A percentile compares a stretch with the other conserved stretches of the same genome.
Conservation (phyloP, 2,888 invertebrate genomes). For the Melipona beecheii region DNA sequence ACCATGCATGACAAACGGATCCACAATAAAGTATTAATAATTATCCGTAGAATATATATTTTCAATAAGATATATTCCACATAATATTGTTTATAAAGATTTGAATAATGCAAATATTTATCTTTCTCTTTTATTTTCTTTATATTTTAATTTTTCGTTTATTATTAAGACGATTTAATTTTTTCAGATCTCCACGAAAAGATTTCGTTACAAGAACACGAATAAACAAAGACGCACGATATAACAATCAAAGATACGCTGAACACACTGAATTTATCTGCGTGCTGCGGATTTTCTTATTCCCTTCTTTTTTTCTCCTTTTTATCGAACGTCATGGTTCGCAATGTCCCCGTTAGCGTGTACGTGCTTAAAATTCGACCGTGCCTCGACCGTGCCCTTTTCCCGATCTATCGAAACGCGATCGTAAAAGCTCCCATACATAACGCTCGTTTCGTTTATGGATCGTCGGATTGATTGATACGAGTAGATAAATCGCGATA, state of each 20-base stretch:
- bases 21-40: too few relatives aligned
- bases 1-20: too few relatives aligned
- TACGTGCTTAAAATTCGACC: background rate
- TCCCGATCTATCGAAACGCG: background rate
- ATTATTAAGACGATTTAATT: too few relatives aligned
- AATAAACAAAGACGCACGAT: constrained; percentile 52
- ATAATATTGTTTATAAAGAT: too few relatives aligned
- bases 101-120: too few relatives aligned
- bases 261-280: constrained; percentile 73
- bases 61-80: too few relatives aligned
- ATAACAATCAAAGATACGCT: constrained; percentile 75
- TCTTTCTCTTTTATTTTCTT: too few relatives aligned
- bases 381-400: too few relatives aligned
- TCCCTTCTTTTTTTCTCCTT: too few relatives aligned
- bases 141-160: background rate
- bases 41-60: too few relatives aligned
- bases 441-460: constrained; percentile 16
- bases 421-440: background rate
- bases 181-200: too few relatives aligned
- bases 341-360: background rate
- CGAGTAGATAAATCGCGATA: constrained; percentile 43
- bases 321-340: background rate
- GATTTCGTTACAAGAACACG: too few relatives aligned
- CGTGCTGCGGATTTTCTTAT: constrained; percentile 24
- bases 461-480: constrained; percentile 61